Percentiles rank a stretch among this genome's conserved stretches.
Evolutionary conservation across 2,113 vertebrate species (phyloP).

Genomic region (Heterotilapia buettikoferi): DNA sequence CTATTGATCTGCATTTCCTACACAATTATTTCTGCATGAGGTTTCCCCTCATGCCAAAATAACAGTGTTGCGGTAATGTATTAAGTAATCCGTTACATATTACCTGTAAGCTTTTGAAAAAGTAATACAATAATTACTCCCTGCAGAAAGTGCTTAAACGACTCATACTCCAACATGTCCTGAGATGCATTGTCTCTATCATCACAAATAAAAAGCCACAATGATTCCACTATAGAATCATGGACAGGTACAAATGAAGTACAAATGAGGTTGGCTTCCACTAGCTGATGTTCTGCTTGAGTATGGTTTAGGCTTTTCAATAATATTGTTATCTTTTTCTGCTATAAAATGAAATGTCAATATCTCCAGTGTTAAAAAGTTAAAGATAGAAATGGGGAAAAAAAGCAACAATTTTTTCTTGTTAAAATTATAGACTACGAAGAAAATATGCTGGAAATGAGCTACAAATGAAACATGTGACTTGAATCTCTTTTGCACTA

Average conservation of each 20-base stretch:
- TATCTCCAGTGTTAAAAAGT: background rate
- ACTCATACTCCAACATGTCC: background rate
- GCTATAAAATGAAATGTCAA: background rate
- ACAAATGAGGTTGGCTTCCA: background rate
- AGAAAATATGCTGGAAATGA: background rate
- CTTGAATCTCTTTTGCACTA: background rate
- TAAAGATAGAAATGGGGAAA: rapidly evolving
- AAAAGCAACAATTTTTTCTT: background rate
- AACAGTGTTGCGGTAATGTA: background rate
- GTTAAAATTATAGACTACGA: background rate
- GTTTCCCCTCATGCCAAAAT: background rate
- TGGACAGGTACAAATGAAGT: background rate
- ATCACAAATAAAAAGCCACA: background rate
- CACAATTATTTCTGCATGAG: background rate
- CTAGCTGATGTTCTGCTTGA: background rate
- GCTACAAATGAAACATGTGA: background rate
- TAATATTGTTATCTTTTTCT: background rate
- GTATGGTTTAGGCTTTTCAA: background rate
- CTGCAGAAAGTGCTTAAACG: background rate
- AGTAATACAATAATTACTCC: background rate
- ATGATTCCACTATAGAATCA: background rate
- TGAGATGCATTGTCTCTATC: background rate
- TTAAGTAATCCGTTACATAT: background rate
- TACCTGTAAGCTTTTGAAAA: background rate
- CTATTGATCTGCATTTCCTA: background rate